These are phyloP conservation scores for Colistium nudipinnis DNA, from an alignment of 2,113 vertebrate species.

Conservation along the genomic window DNA sequence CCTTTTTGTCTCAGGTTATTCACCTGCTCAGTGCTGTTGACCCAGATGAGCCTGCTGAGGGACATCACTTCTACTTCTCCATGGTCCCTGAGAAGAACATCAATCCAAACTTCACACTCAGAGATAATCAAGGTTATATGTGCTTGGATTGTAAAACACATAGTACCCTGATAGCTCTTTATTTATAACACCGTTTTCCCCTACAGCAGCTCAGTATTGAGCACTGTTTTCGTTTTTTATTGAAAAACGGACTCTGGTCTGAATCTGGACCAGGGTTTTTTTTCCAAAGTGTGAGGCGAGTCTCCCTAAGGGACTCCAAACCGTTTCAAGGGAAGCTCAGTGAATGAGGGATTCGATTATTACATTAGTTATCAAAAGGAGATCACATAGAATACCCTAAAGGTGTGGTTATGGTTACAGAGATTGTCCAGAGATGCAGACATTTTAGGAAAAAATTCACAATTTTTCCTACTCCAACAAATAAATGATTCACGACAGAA, in stretches of 20 bases:
- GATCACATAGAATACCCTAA: background rate
- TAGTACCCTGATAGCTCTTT: background rate
- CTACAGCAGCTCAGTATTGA: background rate
- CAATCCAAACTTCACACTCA: slow-evolving; percentile 87
- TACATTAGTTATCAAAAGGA: background rate
- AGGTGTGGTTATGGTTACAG: no score
- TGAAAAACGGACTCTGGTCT: background rate
- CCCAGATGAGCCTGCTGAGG: slow-evolving; percentile 84
- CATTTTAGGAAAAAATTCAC: no score
- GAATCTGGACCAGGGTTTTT: background rate
- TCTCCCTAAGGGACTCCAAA: no score
- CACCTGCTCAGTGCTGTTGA: slow-evolving; percentile 90
- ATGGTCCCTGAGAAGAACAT: slow-evolving; percentile 82
- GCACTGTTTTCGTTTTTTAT: background rate
- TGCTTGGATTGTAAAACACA: background rate
- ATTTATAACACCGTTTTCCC: background rate
- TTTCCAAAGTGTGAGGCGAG: background rate
- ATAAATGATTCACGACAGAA: background rate
- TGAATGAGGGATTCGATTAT: no score
- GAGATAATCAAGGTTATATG: slow-evolving; percentile 90
- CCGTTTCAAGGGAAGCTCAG: no score
- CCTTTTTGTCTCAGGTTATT: slow-evolving; percentile 82
- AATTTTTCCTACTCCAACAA: no score
- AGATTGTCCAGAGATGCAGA: no score
- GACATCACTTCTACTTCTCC: slow-evolving; percentile 88